These are phyloP conservation scores for Formica selysi DNA, from an alignment of 1,140 invertebrate genomes.

Conservation along the genomic window DNA sequence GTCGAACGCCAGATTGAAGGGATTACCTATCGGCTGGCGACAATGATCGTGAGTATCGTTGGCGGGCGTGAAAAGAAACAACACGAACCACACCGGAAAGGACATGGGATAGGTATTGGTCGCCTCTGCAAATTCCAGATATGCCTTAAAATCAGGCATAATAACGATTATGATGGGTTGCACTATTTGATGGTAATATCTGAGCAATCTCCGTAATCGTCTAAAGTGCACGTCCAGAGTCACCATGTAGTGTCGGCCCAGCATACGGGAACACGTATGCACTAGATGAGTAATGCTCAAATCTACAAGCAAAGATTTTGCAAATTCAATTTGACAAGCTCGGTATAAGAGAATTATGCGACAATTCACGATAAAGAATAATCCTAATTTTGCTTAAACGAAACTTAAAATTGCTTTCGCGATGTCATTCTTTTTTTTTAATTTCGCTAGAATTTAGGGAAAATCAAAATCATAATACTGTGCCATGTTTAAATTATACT, in stretches of 20 bases:
- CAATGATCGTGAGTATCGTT: conserved; percentile 22
- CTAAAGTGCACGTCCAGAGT: not conserved
- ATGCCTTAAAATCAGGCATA: not conserved
- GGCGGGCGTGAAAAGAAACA: conserved; percentile 18
- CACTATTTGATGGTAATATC: conserved; percentile 5
- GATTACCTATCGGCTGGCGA: conserved; percentile 59
- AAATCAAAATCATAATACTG: not conserved
- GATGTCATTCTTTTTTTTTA: not conserved
- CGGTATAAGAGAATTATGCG: not conserved
- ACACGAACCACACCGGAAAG: conserved; percentile 51
- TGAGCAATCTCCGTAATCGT: not conserved
- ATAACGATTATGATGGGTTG: conserved; percentile 56
- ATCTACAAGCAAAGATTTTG: conserved; percentile 24
- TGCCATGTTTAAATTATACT: not conserved
- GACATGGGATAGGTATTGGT: conserved; percentile 46
- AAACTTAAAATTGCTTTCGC: not conserved
- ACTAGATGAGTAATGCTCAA: not conserved
- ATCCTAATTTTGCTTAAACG: not conserved
- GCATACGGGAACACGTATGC: conserved; percentile 5
- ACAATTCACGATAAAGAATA: no score
- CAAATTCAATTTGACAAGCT: not conserved
- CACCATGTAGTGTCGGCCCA: conserved; percentile 16
- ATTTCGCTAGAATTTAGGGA: not conserved
- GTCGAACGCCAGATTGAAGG: conserved; percentile 70
- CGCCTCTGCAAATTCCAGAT: conserved; percentile 13